Percentiles rank a stretch among this genome's conserved stretches.
Conservation (phyloP, 2,888 invertebrate genomes). For the Pseudolycoriella hygida region DNA sequence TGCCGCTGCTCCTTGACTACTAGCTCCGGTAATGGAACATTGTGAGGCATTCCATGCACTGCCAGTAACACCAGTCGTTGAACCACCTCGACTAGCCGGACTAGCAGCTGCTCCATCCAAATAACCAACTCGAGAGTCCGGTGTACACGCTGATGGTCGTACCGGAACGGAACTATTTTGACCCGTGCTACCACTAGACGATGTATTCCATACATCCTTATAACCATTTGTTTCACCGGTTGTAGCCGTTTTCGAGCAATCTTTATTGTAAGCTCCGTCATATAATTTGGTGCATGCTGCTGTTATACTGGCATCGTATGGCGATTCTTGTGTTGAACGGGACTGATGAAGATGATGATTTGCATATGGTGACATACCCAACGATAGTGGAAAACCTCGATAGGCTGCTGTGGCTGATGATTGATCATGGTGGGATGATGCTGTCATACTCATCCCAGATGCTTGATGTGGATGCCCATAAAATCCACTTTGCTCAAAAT, state of each 20-base stretch:
- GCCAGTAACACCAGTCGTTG: slow-evolving; percentile 38
- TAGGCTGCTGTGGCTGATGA: slow-evolving; percentile 48
- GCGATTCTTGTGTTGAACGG: slow-evolving; percentile 74
- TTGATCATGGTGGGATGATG: slow-evolving; percentile 56
- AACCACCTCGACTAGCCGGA: slow-evolving; percentile 52
- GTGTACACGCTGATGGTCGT: slow-evolving; percentile 77
- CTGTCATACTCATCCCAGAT: slow-evolving; percentile 43
- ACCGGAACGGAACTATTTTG: slow-evolving; percentile 35
- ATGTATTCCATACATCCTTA: slow-evolving; percentile 46
- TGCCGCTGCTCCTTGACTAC: slow-evolving; percentile 63
- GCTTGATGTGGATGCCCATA: slow-evolving; percentile 84
- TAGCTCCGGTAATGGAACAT: slow-evolving; percentile 60
- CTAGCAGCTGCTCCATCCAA: slow-evolving; percentile 57
- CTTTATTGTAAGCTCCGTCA: slow-evolving; percentile 42
- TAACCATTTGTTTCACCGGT: slow-evolving; percentile 35
- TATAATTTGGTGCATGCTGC: slow-evolving; percentile 60
- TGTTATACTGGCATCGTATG: slow-evolving; percentile 78
- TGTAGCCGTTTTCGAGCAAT: slow-evolving; percentile 47
- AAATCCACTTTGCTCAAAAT: slow-evolving; percentile 91
- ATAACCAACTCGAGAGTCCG: slow-evolving; percentile 68
- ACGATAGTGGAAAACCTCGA: slow-evolving; percentile 70
- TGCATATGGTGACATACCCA: slow-evolving; percentile 73
- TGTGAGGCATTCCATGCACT: slow-evolving; percentile 69
- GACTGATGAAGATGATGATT: slow-evolving; percentile 55
- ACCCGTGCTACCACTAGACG: slow-evolving; percentile 22